phyloP scores from a whole-genome alignment of 2,113 vertebrate species.

The Orcinus orca region DNA sequence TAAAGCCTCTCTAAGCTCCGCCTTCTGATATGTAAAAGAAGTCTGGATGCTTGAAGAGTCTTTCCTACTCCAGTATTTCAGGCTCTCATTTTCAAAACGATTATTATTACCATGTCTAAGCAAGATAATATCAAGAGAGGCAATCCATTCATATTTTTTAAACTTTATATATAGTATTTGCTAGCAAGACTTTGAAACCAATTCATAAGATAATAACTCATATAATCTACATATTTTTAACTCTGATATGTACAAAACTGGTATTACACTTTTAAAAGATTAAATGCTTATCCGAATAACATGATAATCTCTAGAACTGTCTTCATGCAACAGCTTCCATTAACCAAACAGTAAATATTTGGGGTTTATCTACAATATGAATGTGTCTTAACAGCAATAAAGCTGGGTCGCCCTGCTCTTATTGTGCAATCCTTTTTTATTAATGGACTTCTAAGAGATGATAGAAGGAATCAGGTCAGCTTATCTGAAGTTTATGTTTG shows the following conservation, averaged over 20 bases:
- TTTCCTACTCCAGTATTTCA: not conserved
- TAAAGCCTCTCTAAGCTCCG: not conserved
- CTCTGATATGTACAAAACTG: slow-evolving; percentile 56
- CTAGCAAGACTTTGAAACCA: not conserved
- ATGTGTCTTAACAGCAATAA: slow-evolving; percentile 20
- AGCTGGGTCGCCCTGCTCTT: not conserved
- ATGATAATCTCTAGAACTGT: slow-evolving; percentile 47
- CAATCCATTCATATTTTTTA: not conserved
- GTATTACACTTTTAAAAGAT: slow-evolving; percentile 62
- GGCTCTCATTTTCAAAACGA: not conserved
- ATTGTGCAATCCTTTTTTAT: not conserved
- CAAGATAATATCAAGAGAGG: not conserved
- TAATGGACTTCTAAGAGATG: not conserved
- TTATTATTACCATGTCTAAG: not conserved
- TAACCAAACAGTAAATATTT: not conserved
- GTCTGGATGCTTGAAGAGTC: not conserved
- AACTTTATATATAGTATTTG: not conserved
- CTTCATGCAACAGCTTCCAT: not conserved
- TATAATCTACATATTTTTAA: slow-evolving; percentile 74
- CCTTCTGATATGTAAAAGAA: not conserved
- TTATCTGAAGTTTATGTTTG: not conserved
- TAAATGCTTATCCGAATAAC: slow-evolving; percentile 47
- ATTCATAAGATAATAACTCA: slow-evolving; percentile 28
- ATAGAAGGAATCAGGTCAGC: not conserved
- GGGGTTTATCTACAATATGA: not conserved